Conservation (phyloP, 1,140 invertebrate genomes). For the Tetragnatha versicolor region DNA sequence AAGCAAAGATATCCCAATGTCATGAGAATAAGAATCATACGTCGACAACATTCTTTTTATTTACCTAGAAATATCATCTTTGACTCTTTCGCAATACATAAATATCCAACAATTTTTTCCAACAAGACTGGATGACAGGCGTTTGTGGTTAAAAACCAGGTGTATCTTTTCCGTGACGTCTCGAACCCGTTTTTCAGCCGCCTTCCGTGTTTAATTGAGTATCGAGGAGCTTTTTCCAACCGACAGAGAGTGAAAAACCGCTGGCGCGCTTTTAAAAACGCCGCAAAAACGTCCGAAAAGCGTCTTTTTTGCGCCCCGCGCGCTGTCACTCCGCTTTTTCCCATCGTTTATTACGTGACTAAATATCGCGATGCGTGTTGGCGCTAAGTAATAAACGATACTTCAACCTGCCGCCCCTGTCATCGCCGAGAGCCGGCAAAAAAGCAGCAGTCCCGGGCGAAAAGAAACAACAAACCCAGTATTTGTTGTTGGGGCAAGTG, state of each 20-base stretch:
- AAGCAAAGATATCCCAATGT: no score
- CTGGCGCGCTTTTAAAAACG: neutral
- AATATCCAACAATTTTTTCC: no score
- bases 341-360: neutral
- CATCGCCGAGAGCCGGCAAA: slow-evolving; percentile 15
- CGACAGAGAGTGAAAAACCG: neutral
- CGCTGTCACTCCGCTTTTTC: neutral
- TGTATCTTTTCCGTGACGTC: no score
- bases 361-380: neutral
- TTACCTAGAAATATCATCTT: no score
- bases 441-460: neutral
- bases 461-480: slow-evolving; percentile 37
- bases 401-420: slow-evolving; percentile 28
- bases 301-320: neutral
- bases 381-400: slow-evolving; percentile 43
- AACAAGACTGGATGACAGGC: no score
- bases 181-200: no score
- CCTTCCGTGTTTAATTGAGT: no score
- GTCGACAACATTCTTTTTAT: no score
- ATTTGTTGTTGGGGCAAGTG: slow-evolving; percentile 48
- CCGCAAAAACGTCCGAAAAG: neutral
- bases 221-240: neutral
- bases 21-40: no score
- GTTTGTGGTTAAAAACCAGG: no score
- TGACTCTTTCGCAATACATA: no score